Evolutionary conservation across 2,113 vertebrate genomes (phyloP), one percentile per base, ranked within the genome.

Genomic region (Piaya cayana): DNA sequence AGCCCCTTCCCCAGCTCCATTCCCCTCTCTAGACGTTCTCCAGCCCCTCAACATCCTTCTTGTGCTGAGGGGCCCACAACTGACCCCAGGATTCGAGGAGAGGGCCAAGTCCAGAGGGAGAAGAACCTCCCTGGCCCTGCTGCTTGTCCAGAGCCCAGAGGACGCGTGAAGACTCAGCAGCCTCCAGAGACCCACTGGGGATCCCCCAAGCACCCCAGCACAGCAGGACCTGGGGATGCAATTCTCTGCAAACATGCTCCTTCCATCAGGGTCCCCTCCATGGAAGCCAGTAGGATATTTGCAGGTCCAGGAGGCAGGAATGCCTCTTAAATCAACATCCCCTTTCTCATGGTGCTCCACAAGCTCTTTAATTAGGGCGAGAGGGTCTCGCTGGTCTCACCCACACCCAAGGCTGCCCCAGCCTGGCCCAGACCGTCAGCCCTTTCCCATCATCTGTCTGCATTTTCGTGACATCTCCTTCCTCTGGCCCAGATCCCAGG

Each of bases 401-500:
- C 20, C 25, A 26, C 53, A 78, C n/a, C 53, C 21, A 47, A 18
- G 29, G 39, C 7, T 64, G 70, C 79, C 90, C 56, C 36, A 67
- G n/a, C 78, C 88, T 96, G 93, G 89, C 90, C 80, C 62, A 36
- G 47, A 91, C 50, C 49, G 82, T 77, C 85, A 79, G 85, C 64
- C 65, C 64, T 91, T 86, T 92, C 93, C 94, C 92, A 94, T 97
- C 92, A 96, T 97, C 93, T 92, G 87, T 96, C 94, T 96, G 93
- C 90, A 78, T 96, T 94, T 96, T 92, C 0, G 1, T 97, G 97
- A 96, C 95, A 95, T 96, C 95, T 95, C 95, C 96, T 96, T 97
- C 95, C 92, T 92, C 82, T 92, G 93, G 96, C 91, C 93, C 34
- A 63, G 49, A 1, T 95, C 85, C 85, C 93, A 1, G 95, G 88